Evolutionary conservation across 2,888 invertebrate species (phyloP), one percentile per base, ranked within the genome.

Genomic region (Chymomyza amoena): DNA sequence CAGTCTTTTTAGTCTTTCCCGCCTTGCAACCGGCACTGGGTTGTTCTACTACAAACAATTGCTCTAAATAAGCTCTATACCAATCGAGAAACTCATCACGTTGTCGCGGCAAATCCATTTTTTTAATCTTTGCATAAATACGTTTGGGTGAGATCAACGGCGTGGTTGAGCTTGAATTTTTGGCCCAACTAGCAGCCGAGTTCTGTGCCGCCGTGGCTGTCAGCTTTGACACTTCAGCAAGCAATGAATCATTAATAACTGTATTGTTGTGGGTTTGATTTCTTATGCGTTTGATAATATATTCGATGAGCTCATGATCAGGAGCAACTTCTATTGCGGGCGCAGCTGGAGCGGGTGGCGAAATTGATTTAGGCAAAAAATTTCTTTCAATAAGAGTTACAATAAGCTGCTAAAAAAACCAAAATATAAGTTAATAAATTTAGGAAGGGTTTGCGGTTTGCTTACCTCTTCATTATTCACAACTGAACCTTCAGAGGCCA

Each of bases 211-310:
- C 88, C 6, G 86, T 87, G 4, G 90, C 90, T 7, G 91, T 91
- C 61, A 91, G 65, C 70, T 90, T 91, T 6, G 91, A 90, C 18
- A 92, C 88, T 68, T 91, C 90, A 1, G 89, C 88, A 50, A 91
- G 75, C 25, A 89, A 66, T 3, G 89, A 82, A 69, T 91, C 91
- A 70, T 90, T 91, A 20, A 91, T 89, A 18, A 89, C 69, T 1
- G 90, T 89, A 45, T 88, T 89, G 32, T 81, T 76, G 67, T 90
- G 90, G 1, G 91, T 90, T 70, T 90, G 89, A 69, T 90, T 90
- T 18, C 88, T 89, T 68, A 91, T 90, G n/a, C 88, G 87, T 62
- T 81, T 85, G 66, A 92, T 91, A 15, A 92, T 90, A 62, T 90
- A 90, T 70, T 90, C 89, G 25, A 92, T 89, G 3, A 91, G 84